Percentiles rank a stretch among this genome's conserved stretches.
Conservation (phyloP, 1,140 invertebrate genomes). For the Scaptodrosophila lebanonensis region DNA sequence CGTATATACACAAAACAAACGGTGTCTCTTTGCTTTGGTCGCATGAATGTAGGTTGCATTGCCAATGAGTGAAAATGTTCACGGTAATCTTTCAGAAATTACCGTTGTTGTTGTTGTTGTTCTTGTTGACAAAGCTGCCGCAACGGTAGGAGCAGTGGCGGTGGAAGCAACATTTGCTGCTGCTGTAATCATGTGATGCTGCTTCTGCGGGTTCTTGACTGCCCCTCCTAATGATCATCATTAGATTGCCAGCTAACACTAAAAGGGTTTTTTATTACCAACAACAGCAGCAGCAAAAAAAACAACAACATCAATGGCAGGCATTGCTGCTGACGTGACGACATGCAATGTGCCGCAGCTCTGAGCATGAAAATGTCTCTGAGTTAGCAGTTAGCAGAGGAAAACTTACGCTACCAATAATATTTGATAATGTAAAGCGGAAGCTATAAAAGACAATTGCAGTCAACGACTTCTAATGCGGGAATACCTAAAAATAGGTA, state of each 20-base stretch:
- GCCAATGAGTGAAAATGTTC: slow-evolving; percentile 51
- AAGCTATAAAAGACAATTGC: slow-evolving; percentile 55
- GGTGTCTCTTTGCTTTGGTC: no score
- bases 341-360: slow-evolving; percentile 55
- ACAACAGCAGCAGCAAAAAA: neutral
- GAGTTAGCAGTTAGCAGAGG: slow-evolving; percentile 5
- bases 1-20: no score
- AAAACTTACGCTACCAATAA: slow-evolving; percentile 48
- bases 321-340: slow-evolving; percentile 49
- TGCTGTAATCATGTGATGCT: slow-evolving; percentile 48
- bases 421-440: slow-evolving; percentile 74
- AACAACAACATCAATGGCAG: neutral
- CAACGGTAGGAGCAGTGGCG: slow-evolving; percentile 17
- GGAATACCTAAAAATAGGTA: no score
- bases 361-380: slow-evolving; percentile 2
- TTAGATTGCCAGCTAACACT: slow-evolving; percentile 46
- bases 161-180: slow-evolving; percentile 3
- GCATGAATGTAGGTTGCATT: slow-evolving; percentile 67
- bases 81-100: slow-evolving; percentile 62
- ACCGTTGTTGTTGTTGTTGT: slow-evolving; percentile 41
- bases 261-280: slow-evolving; percentile 51
- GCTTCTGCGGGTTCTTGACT: neutral
- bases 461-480: slow-evolving; percentile 40
- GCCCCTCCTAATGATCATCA: slow-evolving; percentile 64
- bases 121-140: slow-evolving; percentile 31